These are phyloP conservation scores for Caenorhabditis sp. DNA, from an alignment of 2,888 invertebrate species.

Conservation along the genomic window DNA sequence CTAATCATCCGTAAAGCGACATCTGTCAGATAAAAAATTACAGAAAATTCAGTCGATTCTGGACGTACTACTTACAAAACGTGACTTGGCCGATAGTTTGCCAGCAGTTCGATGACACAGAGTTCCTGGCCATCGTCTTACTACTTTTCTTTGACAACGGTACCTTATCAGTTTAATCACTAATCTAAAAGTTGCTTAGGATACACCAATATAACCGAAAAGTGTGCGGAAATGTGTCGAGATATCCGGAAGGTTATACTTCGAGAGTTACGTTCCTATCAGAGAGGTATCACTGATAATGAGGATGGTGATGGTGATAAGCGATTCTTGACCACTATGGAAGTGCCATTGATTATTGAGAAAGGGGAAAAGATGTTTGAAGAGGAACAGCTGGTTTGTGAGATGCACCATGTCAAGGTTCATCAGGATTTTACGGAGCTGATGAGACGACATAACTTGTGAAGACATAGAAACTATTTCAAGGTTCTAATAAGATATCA, in stretches of 20 bases:
- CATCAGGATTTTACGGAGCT: conserved; percentile 35
- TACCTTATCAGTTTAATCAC: neutral
- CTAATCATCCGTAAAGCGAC: no score
- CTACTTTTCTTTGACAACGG: conserved; percentile 33
- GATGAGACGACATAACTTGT: neutral
- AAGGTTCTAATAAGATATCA: no score
- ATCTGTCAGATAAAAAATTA: no score
- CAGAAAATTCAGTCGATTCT: conserved; percentile 20
- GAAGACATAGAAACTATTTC: no score
- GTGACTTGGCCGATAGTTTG: neutral
- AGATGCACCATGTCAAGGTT: conserved; percentile 17
- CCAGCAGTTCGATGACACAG: neutral
- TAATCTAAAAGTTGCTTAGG: conserved; percentile 9
- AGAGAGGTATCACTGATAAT: neutral
- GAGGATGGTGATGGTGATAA: conserved; percentile 20
- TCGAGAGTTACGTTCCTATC: conserved; percentile 13
- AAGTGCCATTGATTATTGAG: conserved; percentile 14
- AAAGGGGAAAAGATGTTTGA: conserved; percentile 15
- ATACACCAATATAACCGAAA: conserved; percentile 21
- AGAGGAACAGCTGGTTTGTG: conserved; percentile 31
- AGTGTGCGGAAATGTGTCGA: conserved; percentile 16
- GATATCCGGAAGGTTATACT: conserved; percentile 33
- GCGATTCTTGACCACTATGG: conserved; percentile 3
- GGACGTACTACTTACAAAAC: conserved; percentile 7
- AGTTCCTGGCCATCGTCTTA: conserved; percentile 21